Percentiles rank a stretch among this genome's conserved stretches.
These are phyloP conservation scores for Drosophila pseudoananassae DNA, from an alignment of 1,140 invertebrate species.

Conservation along the genomic window DNA sequence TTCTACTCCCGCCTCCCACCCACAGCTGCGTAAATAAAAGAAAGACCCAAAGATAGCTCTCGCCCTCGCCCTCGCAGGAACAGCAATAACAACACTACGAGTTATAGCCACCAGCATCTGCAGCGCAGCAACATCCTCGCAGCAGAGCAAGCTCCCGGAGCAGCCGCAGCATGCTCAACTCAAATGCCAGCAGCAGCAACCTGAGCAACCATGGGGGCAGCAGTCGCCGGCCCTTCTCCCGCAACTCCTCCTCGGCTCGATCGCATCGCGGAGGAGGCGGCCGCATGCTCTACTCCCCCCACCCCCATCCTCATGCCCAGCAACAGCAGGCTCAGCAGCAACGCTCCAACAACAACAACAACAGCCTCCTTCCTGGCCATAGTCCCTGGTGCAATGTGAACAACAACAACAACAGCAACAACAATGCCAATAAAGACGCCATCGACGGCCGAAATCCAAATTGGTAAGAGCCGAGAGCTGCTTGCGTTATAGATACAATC, in stretches of 20 bases:
- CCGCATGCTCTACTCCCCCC: conserved; percentile 68
- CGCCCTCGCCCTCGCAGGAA: conserved; percentile 5
- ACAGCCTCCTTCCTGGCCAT: conserved; percentile 59
- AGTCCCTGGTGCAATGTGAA: conserved; percentile 73
- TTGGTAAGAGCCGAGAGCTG: conserved; percentile 71
- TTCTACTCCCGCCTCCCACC: conserved; percentile 18
- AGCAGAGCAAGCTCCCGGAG: conserved; percentile 21
- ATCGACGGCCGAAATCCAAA: conserved; percentile 68
- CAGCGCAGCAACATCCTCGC: conserved; percentile 7
- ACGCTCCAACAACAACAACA: conserved; percentile 47
- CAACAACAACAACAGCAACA: conserved; percentile 57
- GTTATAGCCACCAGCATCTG: conserved; percentile 23
- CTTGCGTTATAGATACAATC: conserved; percentile 43
- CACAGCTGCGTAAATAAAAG: conserved; percentile 39
- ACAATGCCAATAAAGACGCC: conserved; percentile 70
- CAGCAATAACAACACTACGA: conserved; percentile 2
- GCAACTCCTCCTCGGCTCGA: conserved; percentile 68
- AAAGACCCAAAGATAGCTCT: conserved; percentile 19
- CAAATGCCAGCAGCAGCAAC: conserved; percentile 59
- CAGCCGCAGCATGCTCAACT: conserved; percentile 69
- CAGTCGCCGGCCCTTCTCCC: conserved; percentile 70
- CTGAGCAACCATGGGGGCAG: conserved; percentile 57
- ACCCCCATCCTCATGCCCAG: conserved; percentile 58
- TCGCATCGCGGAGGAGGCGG: conserved; percentile 61
- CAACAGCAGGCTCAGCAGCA: conserved; percentile 52